These are phyloP conservation scores for Pristionchus exspectatus DNA, from an alignment of 2,888 invertebrate genomes.

Conservation along the genomic window DNA sequence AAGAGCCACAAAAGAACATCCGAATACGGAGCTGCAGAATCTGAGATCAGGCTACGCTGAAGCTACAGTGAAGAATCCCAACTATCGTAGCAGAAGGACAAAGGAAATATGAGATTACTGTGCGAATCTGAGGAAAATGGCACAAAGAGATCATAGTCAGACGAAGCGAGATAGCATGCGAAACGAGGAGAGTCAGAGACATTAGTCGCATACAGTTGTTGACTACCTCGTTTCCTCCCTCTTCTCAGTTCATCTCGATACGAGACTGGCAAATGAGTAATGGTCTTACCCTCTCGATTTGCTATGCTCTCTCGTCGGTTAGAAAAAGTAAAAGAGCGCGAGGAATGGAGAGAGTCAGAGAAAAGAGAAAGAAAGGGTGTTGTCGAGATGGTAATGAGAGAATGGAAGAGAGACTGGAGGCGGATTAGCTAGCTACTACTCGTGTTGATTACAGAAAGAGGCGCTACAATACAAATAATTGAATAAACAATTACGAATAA, in stretches of 20 bases:
- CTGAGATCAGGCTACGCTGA: no score
- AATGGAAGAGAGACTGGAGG: not conserved
- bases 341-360: not conserved
- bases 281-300: not conserved
- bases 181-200: not conserved
- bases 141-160: not conserved
- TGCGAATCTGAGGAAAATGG: not conserved
- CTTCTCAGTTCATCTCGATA: conserved; percentile 29
- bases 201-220: not conserved
- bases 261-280: not conserved
- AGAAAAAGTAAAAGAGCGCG: not conserved
- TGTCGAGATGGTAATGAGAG: conserved; percentile 2
- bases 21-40: no score
- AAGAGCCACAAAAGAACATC: no score
- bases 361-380: not conserved
- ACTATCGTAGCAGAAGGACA: not conserved
- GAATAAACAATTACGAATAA: not conserved
- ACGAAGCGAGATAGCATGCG: not conserved
- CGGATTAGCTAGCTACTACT: not conserved
- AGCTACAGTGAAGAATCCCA: no score
- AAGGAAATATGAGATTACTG: conserved; percentile 14
- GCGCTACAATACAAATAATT: not conserved
- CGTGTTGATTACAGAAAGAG: not conserved
- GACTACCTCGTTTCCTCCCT: not conserved
- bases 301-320: no score